A percentile compares a stretch with the other conserved stretches of the same genome.
Conservation (phyloP, 2,797 vertebrate genomes). For the Dryobates pubescens region DNA sequence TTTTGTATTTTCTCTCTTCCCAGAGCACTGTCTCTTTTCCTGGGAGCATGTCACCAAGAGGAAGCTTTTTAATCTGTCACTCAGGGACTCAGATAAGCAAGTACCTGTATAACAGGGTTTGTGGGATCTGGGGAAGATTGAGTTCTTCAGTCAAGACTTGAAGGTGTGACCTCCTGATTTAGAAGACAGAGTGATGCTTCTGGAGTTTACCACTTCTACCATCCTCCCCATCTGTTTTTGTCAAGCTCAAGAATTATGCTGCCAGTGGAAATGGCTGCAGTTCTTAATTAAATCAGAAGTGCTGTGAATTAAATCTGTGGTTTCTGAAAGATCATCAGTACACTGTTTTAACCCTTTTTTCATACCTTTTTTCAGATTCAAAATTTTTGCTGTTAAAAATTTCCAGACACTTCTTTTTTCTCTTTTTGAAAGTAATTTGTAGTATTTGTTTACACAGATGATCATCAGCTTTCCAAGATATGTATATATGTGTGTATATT, state of each 20-base stretch:
- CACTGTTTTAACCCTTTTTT: constrained; percentile 19
- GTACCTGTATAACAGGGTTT: constrained; percentile 69
- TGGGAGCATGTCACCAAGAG: constrained; percentile 42
- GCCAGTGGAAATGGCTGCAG: constrained; percentile 50
- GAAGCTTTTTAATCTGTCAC: constrained; percentile 65
- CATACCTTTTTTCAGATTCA: not conserved
- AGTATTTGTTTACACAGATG: not conserved
- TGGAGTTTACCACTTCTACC: constrained; percentile 68
- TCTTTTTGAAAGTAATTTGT: not conserved
- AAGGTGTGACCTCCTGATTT: constrained; percentile 68
- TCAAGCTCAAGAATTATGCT: constrained; percentile 65
- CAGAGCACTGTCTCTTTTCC: constrained; percentile 23
- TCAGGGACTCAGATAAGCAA: constrained; percentile 47
- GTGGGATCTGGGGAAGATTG: constrained; percentile 54
- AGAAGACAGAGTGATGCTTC: constrained; percentile 66
- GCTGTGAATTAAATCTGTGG: constrained; percentile 59
- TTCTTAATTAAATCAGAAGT: constrained; percentile 68
- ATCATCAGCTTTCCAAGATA: not conserved
- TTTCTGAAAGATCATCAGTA: constrained; percentile 63
- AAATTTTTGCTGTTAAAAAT: not conserved
- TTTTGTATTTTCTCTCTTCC: not conserved
- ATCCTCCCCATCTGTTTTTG: constrained; percentile 64
- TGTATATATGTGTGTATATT: not conserved
- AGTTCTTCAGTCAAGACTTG: constrained; percentile 66
- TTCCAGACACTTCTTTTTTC: not conserved